Base-by-base conservation (phyloP, 2,113 vertebrate genomes). In the Elgaria multicarinata region DNA sequence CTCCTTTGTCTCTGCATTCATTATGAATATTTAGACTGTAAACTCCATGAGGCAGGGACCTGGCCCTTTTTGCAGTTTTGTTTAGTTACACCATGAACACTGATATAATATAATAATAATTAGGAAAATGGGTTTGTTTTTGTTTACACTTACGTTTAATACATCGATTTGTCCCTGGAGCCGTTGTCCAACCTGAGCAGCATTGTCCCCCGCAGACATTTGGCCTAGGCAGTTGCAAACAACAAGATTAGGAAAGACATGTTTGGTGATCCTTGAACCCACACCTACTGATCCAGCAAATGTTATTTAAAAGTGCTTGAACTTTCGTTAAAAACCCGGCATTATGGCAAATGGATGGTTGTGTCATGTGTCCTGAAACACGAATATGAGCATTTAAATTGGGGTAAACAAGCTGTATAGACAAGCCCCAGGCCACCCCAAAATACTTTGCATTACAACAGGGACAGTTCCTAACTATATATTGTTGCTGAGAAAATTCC, bases 161-260 rank as follows among this genome's bases (percentile, higher is more conserved):
- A 94, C 98, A 99, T 92, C 93, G 98, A 91, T 98, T 99, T 95
- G 98, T 98, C 95, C 98, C 96, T 8, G 98, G 98, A 87, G 98
- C 98, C 0, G 97, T 95, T 20, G 98, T 98, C 98, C 98, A 99
- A 81, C 98, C 98, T 6, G 98, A 98, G 97, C 99, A 99, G 96
- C 99, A 99, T 92, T 98, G 98, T 96, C 98, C 98, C 95, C 98
- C 98, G 80, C 99, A 99, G 92, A 99, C 98, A 18, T 99, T 99
- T 76, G 98, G 97, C 96, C 99, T 99, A 96, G 90, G 91, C 82
- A 91, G 92, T 93, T 86, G 94, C 53, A 96, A 90, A 95, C 91
- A 95, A 89, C 75, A 92, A 89, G 0, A 82, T 55, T 93, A 95
- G 91, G 90, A 76, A 81, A 85, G 92, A 87, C 39, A 81, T 91